Conservation (phyloP, 2,888 invertebrate genomes). For the Ferrisia virgata region DNA sequence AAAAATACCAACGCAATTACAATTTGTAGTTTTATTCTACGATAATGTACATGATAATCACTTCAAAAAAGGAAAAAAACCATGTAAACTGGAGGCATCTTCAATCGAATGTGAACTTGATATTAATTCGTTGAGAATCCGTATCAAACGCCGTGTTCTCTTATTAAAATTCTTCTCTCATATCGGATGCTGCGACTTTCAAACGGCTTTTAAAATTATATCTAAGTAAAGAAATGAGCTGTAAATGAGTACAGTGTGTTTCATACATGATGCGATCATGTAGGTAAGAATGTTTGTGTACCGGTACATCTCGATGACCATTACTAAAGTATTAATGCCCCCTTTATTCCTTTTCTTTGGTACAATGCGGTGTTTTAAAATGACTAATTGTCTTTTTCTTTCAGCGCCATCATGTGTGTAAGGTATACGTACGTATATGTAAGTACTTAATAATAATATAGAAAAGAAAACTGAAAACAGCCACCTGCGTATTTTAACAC, state of each 20-base stretch:
- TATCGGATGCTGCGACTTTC: not conserved
- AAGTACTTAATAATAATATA: too few relatives aligned
- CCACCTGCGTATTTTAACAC: not conserved
- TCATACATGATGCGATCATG: not conserved
- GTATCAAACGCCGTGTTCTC: not conserved
- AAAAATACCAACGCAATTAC: not conserved
- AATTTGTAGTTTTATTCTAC: not conserved
- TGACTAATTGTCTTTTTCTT: conserved; percentile 1
- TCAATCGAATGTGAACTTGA: not conserved
- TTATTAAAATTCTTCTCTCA: not conserved
- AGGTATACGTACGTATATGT: too few relatives aligned
- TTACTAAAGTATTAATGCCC: too few relatives aligned
- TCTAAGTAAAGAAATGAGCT: not conserved
- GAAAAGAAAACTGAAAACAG: not conserved
- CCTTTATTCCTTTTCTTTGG: not conserved
- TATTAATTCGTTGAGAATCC: not conserved
- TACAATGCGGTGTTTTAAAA: not conserved
- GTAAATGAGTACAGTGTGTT: not conserved
- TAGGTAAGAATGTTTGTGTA: not conserved
- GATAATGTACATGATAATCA: not conserved
- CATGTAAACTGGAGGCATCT: not conserved
- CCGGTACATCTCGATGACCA: not conserved
- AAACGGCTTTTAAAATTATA: not conserved
- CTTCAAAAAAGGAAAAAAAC: not conserved
- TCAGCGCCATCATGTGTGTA: too few relatives aligned